phyloP scores from a whole-genome alignment of 2,113 vertebrate species.

The Scortum barcoo region DNA sequence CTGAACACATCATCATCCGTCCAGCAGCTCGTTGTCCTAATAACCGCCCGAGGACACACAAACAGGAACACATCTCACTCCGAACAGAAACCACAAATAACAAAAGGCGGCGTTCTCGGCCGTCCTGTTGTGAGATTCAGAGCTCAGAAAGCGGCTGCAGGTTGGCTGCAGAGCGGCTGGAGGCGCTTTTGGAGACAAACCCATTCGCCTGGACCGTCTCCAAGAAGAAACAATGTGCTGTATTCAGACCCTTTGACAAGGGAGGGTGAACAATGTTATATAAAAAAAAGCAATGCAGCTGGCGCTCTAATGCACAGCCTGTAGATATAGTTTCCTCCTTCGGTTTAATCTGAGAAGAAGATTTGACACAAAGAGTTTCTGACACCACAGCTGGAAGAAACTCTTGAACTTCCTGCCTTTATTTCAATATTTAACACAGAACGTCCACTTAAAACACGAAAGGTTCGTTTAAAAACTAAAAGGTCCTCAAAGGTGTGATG shows the following conservation, averaged over 20 bases:
- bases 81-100: conserved; percentile 30
- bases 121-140: conserved; percentile 52
- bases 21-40: conserved; percentile 60
- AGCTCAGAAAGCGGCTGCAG: conserved; percentile 62
- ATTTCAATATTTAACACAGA: background rate
- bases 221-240: conserved; percentile 79
- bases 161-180: conserved; percentile 70
- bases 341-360: conserved; percentile 13
- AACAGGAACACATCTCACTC: conserved; percentile 36
- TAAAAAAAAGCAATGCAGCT: conserved; percentile 58
- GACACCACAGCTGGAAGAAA: conserved; percentile 12
- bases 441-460: background rate
- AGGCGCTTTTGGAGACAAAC: conserved; percentile 70
- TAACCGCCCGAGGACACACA: conserved; percentile 49
- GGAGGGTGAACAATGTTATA: conserved; percentile 47
- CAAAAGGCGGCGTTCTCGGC: conserved; percentile 46
- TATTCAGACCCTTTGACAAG: conserved; percentile 70
- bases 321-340: conserved; percentile 56
- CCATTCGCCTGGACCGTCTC: conserved; percentile 76
- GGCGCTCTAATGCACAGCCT: conserved; percentile 56
- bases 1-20: conserved; percentile 51
- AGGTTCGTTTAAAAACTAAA: background rate
- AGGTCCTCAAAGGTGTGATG: background rate
- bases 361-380: conserved; percentile 18
- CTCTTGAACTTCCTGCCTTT: background rate